Evolutionary conservation across 2,797 vertebrate species (phyloP).

Genomic region (Anas georgica): DNA sequence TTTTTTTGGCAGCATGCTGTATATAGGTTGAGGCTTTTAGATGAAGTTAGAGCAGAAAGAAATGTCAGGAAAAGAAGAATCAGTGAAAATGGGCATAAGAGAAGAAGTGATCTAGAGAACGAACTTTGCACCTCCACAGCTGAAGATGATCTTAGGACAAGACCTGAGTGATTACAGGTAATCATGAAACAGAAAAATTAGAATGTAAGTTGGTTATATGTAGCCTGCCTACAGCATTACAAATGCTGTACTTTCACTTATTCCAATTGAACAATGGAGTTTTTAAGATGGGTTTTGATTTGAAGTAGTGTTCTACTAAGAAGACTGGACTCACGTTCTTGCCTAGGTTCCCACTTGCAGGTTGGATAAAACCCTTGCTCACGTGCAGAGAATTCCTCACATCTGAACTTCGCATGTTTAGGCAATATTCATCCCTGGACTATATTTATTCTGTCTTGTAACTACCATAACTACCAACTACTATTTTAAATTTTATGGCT

Average conservation of each 20-base stretch:
- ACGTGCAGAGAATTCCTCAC: neutral
- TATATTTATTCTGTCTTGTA: constrained; percentile 10
- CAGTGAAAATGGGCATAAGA: neutral
- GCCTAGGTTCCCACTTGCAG: neutral
- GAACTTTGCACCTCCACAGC: neutral
- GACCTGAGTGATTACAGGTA: neutral
- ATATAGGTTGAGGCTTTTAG: constrained; percentile 3
- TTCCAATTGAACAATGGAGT: neutral
- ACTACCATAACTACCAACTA: neutral
- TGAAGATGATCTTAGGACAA: neutral
- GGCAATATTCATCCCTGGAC: neutral
- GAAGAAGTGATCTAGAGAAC: neutral
- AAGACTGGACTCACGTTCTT: neutral
- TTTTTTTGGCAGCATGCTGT: neutral
- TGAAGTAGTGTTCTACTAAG: neutral
- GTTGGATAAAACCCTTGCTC: neutral
- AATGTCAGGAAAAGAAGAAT: neutral
- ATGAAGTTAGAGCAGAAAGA: neutral
- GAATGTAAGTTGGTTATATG: neutral
- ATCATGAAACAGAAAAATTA: accelerated
- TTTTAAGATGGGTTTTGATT: neutral
- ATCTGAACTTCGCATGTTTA: neutral
- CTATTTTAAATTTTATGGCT: neutral
- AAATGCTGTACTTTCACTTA: neutral
- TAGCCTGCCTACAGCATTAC: neutral